phyloP scores from a whole-genome alignment of 1,140 invertebrate species.

The Drosophila arawakana region DNA sequence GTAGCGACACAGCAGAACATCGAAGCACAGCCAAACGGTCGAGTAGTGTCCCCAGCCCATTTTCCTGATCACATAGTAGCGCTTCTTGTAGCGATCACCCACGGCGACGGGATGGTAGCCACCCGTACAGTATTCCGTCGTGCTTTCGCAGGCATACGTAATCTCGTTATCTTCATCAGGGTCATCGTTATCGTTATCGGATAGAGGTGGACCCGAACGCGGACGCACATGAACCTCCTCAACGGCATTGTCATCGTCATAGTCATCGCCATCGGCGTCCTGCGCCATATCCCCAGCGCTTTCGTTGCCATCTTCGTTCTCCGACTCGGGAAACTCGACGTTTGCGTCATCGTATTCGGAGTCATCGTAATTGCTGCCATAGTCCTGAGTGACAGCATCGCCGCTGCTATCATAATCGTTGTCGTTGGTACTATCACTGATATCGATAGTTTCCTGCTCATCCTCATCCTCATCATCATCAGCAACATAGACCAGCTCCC shows the following conservation, averaged over 20 bases:
- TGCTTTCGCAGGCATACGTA: constrained; percentile 93
- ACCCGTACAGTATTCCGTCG: constrained; percentile 95
- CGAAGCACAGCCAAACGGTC: constrained; percentile 99
- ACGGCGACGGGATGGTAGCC: constrained; percentile 98
- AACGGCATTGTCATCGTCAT: not conserved
- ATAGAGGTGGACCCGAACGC: too few relatives aligned
- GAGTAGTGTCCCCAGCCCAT: constrained; percentile 99
- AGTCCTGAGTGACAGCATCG: too few relatives aligned
- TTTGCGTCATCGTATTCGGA: not conserved
- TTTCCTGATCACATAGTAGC: constrained; percentile 97
- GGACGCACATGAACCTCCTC: too few relatives aligned
- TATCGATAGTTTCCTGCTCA: not conserved
- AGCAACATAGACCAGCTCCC: too few relatives aligned
- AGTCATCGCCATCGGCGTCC: not conserved
- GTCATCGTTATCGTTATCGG: not conserved
- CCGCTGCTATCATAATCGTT: too few relatives aligned
- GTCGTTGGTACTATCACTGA: not conserved
- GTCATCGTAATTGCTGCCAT: not conserved
- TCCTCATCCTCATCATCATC: not conserved
- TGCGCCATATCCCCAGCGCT: not conserved
- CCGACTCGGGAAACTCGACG: too few relatives aligned
- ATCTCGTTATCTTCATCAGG: not conserved
- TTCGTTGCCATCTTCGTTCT: not conserved
- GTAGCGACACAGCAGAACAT: constrained; percentile 94
- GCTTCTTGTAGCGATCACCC: constrained; percentile 92